A percentile compares a stretch with the other conserved stretches of the same genome.
These are phyloP conservation scores for Poeciliopsis prolifica DNA, from an alignment of 2,113 vertebrate genomes.

Conservation along the genomic window DNA sequence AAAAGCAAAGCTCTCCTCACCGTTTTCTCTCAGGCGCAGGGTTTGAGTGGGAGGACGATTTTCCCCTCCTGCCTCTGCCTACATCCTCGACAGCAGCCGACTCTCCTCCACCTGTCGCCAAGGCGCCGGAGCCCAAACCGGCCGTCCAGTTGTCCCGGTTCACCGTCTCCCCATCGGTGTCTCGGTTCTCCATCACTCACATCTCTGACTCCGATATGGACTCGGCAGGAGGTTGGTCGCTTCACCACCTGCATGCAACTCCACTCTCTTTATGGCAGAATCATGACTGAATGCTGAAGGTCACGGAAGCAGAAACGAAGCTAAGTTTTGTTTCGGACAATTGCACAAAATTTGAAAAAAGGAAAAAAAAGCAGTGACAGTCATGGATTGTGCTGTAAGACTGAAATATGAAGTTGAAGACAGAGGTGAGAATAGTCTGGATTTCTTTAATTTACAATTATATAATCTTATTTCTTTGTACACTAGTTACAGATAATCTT, in stretches of 20 bases:
- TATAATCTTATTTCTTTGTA: too few relatives aligned
- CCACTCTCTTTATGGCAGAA: background rate
- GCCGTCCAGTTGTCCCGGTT: conserved; percentile 86
- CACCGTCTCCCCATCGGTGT: conserved; percentile 88
- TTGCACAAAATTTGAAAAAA: background rate
- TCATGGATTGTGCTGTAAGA: too few relatives aligned
- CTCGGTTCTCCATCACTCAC: conserved; percentile 96
- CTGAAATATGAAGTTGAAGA: too few relatives aligned
- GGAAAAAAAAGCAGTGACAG: background rate
- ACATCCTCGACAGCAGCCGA: conserved; percentile 69
- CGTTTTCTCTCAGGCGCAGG: conserved; percentile 77
- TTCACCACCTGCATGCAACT: background rate
- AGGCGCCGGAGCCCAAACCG: conserved; percentile 70
- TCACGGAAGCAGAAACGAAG: background rate
- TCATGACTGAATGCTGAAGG: background rate
- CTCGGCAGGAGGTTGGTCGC: conserved; percentile 83
- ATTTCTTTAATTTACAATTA: too few relatives aligned
- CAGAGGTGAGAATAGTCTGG: too few relatives aligned
- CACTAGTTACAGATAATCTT: too few relatives aligned
- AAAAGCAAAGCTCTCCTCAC: background rate
- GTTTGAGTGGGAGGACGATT: conserved; percentile 88
- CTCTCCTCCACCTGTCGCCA: conserved; percentile 34
- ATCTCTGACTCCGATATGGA: conserved; percentile 90
- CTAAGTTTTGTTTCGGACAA: background rate
- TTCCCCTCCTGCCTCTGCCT: conserved; percentile 80